Evolutionary conservation across 2,113 vertebrate species (phyloP).

Genomic region (Puffinus mauretanicus): DNA sequence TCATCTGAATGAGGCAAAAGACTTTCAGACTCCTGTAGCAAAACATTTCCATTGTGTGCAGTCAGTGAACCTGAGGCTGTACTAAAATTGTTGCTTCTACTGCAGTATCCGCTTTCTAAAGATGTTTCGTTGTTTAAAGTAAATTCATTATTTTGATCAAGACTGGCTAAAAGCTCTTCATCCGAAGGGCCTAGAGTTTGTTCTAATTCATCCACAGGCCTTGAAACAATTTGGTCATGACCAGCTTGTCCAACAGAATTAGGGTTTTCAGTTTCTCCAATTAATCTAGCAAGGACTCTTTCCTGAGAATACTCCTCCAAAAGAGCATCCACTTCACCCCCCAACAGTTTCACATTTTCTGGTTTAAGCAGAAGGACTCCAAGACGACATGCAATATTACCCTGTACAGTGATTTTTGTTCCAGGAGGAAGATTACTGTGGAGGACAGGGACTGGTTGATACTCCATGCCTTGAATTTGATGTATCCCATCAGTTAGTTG

Average conservation of each 20-base stretch:
- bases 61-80: neutral
- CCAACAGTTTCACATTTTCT: conserved; percentile 87
- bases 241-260: conserved; percentile 33
- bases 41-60: neutral
- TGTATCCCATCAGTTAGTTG: conserved; percentile 93
- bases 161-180: conserved; percentile 86
- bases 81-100: conserved; percentile 59
- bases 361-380: conserved; percentile 89
- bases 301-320: conserved; percentile 77
- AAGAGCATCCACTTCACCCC: conserved; percentile 91
- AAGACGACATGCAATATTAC: conserved; percentile 83
- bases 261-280: conserved; percentile 76
- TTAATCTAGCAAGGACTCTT: conserved; percentile 81
- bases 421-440: conserved; percentile 75
- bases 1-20: conserved; percentile 18
- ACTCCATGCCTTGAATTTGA: conserved; percentile 92
- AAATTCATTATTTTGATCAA: conserved; percentile 74
- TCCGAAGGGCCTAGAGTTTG: conserved; percentile 77
- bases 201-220: conserved; percentile 49
- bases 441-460: conserved; percentile 83
- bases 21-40: neutral
- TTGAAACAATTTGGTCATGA: neutral
- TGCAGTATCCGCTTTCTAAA: conserved; percentile 79
- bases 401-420: conserved; percentile 90
- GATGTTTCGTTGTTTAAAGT: conserved; percentile 24